These are phyloP conservation scores for Allophyes oxyacanthae DNA, from an alignment of 2,888 invertebrate genomes.

Conservation along the genomic window DNA sequence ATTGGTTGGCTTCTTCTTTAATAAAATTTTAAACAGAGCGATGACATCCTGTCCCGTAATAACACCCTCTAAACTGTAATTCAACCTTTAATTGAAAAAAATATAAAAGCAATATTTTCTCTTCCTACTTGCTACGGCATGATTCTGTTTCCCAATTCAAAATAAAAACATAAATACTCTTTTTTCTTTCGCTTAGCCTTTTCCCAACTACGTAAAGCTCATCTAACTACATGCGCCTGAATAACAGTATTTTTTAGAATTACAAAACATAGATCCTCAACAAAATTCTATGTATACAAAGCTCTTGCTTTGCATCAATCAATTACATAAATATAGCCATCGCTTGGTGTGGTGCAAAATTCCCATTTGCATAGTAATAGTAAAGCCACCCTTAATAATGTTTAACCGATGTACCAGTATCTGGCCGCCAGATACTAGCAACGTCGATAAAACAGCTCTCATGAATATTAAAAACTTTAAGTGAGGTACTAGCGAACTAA, in stretches of 20 bases:
- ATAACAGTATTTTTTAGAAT: not conserved
- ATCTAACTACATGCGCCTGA: not conserved
- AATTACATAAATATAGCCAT: slow-evolving; percentile 49
- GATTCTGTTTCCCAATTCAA: too few species aligned
- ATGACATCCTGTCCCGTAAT: too few species aligned
- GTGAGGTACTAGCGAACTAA: slow-evolving; percentile 11
- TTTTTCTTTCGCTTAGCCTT: too few species aligned
- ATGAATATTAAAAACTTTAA: slow-evolving; percentile 59
- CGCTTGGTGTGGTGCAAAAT: slow-evolving; percentile 36
- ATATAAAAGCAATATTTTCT: too few species aligned
- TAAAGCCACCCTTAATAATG: slow-evolving; percentile 61
- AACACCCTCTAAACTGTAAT: too few species aligned
- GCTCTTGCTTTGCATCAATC: slow-evolving; percentile 41
- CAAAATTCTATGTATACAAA: slow-evolving; percentile 30
- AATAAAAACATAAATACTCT: too few species aligned
- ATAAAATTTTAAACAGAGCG: too few species aligned
- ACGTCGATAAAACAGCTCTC: slow-evolving; percentile 54
- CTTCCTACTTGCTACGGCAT: too few species aligned
- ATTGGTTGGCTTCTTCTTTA: too few species aligned
- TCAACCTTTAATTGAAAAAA: too few species aligned
- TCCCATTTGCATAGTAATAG: slow-evolving; percentile 70
- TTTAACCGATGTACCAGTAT: slow-evolving; percentile 59
- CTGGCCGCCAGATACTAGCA: slow-evolving; percentile 43
- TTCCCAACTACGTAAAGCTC: too few species aligned
- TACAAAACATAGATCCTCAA: slow-evolving; percentile 9